Evolutionary conservation across 2,888 invertebrate genomes (phyloP), one percentile per base, ranked within the genome.

Genomic region (Ophioninae sp.): DNA sequence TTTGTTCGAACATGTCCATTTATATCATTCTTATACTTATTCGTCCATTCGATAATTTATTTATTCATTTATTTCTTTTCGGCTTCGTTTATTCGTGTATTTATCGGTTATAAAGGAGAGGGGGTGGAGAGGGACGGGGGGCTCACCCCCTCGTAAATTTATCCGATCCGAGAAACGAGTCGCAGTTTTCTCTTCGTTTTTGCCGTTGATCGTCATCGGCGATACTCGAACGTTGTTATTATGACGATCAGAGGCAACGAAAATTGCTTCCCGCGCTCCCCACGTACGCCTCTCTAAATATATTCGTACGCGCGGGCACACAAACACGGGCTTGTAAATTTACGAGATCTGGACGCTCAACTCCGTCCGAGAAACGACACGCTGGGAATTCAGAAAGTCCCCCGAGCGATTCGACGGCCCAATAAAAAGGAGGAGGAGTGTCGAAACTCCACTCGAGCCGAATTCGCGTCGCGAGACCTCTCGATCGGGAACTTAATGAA

Each of bases 301-400:
- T 30, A 59, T 59, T 59, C 7, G 20, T 6, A 20, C 6, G 20
- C 20, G 59, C 2, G 0, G 13, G 39, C 50, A 44, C 59, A 44
- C 65, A 57, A 30, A 20, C 61, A 44, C 59, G 68, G 30, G 10
- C 65, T 23, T 30, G 13, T 72, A 61, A 39, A 61, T 23, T 44
- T 67, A 57, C 21, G 30, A 44, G 39, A 30, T 23, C 61, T 56
- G 17, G 17, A 17, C 23, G 50, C 67, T 39, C 21, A 23, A 62
- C 21, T 41, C 7, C 56, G 68, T 72, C 61, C 62, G 59, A 59
- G 41, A 20, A 79, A 69, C 44, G 56, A 64, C 6, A 20, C 41
- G 67, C 41, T 81, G 75, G 62, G 74, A 84, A 84, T 84, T 84
- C 84, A 64, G 81, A 84, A 84, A 81, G 81, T 79, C 70, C 57